phyloP scores from a whole-genome alignment of 2,888 invertebrate species.

The Baccha elongata region DNA sequence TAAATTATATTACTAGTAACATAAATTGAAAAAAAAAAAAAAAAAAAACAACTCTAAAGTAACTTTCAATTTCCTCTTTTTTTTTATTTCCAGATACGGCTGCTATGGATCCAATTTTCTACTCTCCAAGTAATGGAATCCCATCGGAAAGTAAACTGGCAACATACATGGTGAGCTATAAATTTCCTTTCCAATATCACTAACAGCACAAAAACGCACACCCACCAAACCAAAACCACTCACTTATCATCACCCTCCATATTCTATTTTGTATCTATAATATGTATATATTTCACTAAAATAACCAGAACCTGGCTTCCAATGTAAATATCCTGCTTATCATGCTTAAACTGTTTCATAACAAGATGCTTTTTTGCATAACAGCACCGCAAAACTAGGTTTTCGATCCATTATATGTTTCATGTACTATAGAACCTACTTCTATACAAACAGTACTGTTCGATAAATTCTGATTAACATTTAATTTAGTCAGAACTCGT shows the following conservation, averaged over 20 bases:
- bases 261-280: neutral
- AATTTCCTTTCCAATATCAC: constrained; percentile 31
- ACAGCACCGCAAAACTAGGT: constrained; percentile 18
- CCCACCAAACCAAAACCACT: constrained; percentile 1
- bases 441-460: too few relatives aligned
- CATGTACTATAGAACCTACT: neutral
- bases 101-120: constrained; percentile 90
- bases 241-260: neutral
- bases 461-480: too few relatives aligned
- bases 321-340: constrained; percentile 44
- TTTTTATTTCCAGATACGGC: constrained; percentile 79
- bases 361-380: constrained; percentile 54
- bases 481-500: too few relatives aligned
- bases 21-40: neutral
- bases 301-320: constrained; percentile 18
- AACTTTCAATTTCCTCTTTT: constrained; percentile 25
- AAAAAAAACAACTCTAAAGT: constrained; percentile 4
- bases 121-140: constrained; percentile 87
- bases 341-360: constrained; percentile 41
- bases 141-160: constrained; percentile 93
- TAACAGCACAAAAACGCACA: constrained; percentile 20
- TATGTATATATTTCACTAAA: too few relatives aligned
- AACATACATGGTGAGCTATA: constrained; percentile 89
- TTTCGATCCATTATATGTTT: constrained; percentile 40
- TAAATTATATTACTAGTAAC: neutral